These are phyloP conservation scores for Catagonus wagneri DNA, from an alignment of 2,113 vertebrate species.

Conservation along the genomic window DNA sequence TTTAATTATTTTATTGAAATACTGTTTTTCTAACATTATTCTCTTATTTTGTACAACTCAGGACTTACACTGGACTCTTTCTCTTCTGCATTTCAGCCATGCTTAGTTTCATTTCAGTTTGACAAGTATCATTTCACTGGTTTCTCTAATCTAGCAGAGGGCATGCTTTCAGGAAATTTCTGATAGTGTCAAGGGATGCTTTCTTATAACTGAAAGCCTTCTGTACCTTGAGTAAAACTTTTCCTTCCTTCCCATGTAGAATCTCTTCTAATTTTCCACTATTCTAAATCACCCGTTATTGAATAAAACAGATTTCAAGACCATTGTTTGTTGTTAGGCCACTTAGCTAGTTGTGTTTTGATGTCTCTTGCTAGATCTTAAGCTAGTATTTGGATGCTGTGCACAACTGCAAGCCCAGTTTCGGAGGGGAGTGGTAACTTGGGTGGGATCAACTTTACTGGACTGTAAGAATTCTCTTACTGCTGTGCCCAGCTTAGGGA, in stretches of 20 bases:
- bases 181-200: neutral
- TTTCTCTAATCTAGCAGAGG: slow-evolving; percentile 1
- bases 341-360: neutral
- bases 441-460: neutral
- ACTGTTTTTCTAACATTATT: neutral
- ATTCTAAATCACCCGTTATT: neutral
- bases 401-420: neutral
- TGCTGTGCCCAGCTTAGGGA: neutral
- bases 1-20: slow-evolving; percentile 41
- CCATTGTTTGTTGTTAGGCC: neutral
- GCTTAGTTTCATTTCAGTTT: neutral
- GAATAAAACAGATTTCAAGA: neutral
- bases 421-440: neutral
- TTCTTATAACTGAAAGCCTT: neutral
- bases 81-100: neutral
- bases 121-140: neutral
- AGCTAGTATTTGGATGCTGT: neutral
- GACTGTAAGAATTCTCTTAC: neutral
- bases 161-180: neutral
- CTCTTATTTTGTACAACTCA: neutral
- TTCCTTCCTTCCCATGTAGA: neutral
- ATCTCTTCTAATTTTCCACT: neutral
- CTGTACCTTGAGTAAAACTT: neutral
- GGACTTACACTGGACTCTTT: neutral
- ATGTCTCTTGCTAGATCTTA: slow-evolving; percentile 14